Evolutionary conservation across 1,140 invertebrate species (phyloP), one percentile per base, ranked within the genome.

Genomic region (Agraylea sexmaculata): DNA sequence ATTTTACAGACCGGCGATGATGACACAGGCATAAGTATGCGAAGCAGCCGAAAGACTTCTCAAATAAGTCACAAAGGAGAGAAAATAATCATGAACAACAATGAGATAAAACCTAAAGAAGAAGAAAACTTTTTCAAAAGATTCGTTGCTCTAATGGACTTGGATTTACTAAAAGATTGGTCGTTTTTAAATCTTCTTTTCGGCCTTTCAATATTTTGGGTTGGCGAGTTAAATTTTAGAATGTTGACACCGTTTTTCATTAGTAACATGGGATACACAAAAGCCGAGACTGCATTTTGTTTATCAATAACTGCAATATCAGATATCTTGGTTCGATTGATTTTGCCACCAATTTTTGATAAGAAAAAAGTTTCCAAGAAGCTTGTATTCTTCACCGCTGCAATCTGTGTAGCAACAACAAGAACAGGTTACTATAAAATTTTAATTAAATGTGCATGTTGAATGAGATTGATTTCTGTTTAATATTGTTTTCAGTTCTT

Each of bases 181-280:
- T 72, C 73, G 13, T 83, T 78, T 53, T 65, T 82, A 41, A 81
- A 81, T 55, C 66, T 82, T 40, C 62, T 79, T 32, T 70, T 80
- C 32, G 78, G 78, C 1, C 59, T 80, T 12, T 79, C 78, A 22
- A 66, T 81, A 5, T 80, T 77, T 60, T 81, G 79, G 56, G 77
- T 78, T 13, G 76, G 78, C 8, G 79, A 82, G 50, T 67, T 80
- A 45, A 80, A 82, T 52, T 83, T 81, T 53, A 78, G 80, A 56
- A 73, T 81, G 68, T 73, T 83, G 32, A 78, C 74, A 23, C 78
- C 80, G 10, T 83, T 82, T 54, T 82, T 82, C 52, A 73, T 83
- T 38, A 64, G 64, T 33, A 70, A 66, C 51, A 60, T 81, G 43
- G 77, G 77, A 42, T 77, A 78, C 53, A 62, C 67, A 32, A 76